Base-by-base conservation (phyloP, 2,888 invertebrate species). In the Lasius fuliginosus region DNA sequence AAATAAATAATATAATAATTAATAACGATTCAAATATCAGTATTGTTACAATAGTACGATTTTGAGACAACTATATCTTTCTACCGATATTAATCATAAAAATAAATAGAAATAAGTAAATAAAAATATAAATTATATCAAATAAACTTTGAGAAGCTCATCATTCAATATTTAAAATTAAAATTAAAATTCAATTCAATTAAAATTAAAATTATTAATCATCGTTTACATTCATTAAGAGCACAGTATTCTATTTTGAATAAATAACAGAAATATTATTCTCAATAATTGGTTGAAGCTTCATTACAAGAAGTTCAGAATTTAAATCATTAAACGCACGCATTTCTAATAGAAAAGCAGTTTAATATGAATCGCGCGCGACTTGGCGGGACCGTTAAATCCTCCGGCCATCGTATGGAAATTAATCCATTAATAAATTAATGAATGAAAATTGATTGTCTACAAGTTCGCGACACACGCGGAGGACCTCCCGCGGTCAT, bases 391-490 rank as follows among this genome's bases (percentile, higher is more conserved):
- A n/a, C 49, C 69, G 62, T 62, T 60, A 23, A 53, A 12, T 65
- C 85, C 82, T 75, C 84, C 88, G 87, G 88, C 86, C 82, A 85
- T 86, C 89, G 92, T 92, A 91, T 91, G 92, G 90, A 93, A 93
- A 93, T 92, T 92, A 92, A 89, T 88, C 77, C 89, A 23, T 23
- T 23, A 0, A 23, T 23, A 23, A 23, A 23, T 23, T 23, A 89
- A 90, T 90, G 89, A 85, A 90, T 90, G 92, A 90, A 92, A 92
- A 93, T 93, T 92, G 90, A 93, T 93, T 91, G 90, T 88, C 86
- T 86, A 87, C 87, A 86, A 89, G 90, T 84, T 82, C 79, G 84
- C 88, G 83, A 87, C 84, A 86, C 82, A 87, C 86, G 88, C 87
- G 73, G 83, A 85, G 90, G 91, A 89, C 90, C 92, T 86, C 90